Percentiles rank a stretch among this genome's conserved stretches.
phyloP scores from a whole-genome alignment of 1,140 invertebrate species.

The Conus betulinus region DNA sequence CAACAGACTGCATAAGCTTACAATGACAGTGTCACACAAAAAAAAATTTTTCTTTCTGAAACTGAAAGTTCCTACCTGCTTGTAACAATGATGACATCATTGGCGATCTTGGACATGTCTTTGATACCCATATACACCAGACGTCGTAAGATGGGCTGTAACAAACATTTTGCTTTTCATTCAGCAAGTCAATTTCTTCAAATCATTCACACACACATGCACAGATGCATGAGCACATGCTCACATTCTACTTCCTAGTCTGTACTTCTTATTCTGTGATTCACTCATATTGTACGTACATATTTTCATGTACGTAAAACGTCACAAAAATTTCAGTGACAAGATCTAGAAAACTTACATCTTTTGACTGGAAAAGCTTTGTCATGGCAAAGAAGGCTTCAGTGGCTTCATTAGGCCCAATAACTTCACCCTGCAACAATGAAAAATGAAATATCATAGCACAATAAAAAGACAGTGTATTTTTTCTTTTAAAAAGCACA shows the following conservation, averaged over 20 bases:
- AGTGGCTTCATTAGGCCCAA: conserved; percentile 96
- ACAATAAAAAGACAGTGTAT: no score
- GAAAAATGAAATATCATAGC: not conserved
- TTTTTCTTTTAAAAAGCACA: no score
- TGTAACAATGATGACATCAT: conserved; percentile 99
- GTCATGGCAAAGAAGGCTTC: conserved; percentile 99
- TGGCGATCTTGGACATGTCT: conserved; percentile 94
- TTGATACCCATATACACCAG: conserved; percentile 99
- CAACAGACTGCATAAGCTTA: no score
- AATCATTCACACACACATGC: not conserved
- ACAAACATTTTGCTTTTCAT: not conserved
- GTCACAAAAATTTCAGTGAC: no score
- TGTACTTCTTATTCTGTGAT: not conserved
- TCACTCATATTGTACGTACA: no score
- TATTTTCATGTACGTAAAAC: no score
- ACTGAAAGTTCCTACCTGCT: conserved; percentile 68
- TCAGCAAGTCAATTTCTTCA: not conserved
- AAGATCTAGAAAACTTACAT: conserved; percentile 79
- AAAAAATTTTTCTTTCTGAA: no score
- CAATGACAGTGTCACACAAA: no score
- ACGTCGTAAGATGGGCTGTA: conserved; percentile 84
- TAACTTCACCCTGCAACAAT: conserved; percentile 85
- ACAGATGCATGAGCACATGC: not conserved
- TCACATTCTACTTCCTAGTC: not conserved
- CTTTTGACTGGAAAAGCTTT: conserved; percentile 98